These are phyloP conservation scores for Sminthopsis crassicaudata DNA, from an alignment of 2,113 vertebrate genomes.

Conservation along the genomic window DNA sequence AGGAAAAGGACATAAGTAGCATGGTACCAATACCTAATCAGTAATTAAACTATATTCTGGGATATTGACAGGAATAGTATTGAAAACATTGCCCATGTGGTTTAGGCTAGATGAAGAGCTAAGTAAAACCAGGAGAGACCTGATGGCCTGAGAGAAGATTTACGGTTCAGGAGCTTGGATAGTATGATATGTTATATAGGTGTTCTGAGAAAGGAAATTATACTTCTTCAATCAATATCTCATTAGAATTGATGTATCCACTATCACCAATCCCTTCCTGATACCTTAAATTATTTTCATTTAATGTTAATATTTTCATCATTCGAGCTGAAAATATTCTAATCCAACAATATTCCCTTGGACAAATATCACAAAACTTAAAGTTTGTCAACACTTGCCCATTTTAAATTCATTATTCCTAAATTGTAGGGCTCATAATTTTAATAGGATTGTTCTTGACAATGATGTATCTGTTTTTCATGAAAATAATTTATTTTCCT, in stretches of 20 bases:
- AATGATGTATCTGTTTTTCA: background rate
- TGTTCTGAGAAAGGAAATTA: background rate
- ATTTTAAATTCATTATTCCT: background rate
- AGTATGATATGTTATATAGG: background rate
- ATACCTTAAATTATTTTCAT: background rate
- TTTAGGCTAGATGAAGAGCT: background rate
- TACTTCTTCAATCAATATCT: background rate
- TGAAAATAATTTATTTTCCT: background rate
- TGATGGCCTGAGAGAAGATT: background rate
- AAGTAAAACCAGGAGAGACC: background rate
- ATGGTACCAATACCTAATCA: background rate
- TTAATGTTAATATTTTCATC: background rate
- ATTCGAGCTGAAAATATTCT: background rate
- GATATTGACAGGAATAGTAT: background rate
- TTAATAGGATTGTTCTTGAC: background rate
- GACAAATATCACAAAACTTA: background rate
- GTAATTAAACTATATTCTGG: background rate
- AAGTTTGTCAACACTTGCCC: background rate
- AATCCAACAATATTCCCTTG: background rate
- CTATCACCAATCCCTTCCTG: background rate
- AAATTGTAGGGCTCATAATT: background rate
- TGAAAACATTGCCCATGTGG: background rate
- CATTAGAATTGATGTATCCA: background rate
- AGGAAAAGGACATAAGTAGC: background rate
- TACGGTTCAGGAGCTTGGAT: background rate